phyloP scores from a whole-genome alignment of 2,113 vertebrate genomes.

The Onychorhynchus coronatus region DNA sequence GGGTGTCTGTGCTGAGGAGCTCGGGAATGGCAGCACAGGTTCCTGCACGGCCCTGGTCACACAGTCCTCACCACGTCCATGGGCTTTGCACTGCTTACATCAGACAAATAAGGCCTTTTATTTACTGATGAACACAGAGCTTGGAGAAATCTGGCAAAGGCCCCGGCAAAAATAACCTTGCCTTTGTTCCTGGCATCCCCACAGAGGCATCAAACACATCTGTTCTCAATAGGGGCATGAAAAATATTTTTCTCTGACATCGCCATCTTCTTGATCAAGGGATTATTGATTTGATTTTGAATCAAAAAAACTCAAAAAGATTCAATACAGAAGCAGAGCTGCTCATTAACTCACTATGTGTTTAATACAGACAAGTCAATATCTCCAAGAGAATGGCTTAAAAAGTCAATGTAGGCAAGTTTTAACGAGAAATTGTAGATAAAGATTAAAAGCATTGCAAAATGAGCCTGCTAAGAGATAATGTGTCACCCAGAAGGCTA shows the following conservation, averaged over 20 bases:
- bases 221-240: background rate
- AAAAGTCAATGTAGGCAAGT: background rate
- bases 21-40: accelerated
- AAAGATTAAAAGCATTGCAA: background rate
- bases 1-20: background rate
- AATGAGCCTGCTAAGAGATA: background rate
- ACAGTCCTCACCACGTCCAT: accelerated
- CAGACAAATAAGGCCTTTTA: background rate
- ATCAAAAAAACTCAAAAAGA: background rate
- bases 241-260: background rate
- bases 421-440: background rate
- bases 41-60: accelerated
- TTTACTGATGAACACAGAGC: background rate
- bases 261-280: background rate
- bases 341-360: background rate
- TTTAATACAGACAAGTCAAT: background rate
- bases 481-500: background rate
- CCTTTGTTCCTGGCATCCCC: background rate
- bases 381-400: accelerated
- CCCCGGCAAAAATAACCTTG: background rate
- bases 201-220: background rate
- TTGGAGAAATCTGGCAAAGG: background rate
- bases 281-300: background rate
- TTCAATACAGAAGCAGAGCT: background rate
- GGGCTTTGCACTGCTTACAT: background rate